Conservation (phyloP, 2,113 vertebrate genomes). For the Pluvianellus socialis region DNA sequence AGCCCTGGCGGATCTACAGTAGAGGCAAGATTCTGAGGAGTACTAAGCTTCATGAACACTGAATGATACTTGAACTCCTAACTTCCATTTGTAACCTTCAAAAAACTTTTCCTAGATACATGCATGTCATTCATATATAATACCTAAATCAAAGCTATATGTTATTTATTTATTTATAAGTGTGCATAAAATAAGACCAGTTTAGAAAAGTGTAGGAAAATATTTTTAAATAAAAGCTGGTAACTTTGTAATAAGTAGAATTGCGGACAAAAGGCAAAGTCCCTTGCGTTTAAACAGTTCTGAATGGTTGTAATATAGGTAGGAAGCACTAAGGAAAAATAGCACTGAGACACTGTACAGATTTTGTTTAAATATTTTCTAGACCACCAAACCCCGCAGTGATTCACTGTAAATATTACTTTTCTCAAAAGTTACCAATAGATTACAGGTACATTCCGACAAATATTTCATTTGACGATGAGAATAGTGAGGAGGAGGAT, state of each 20-base stretch:
- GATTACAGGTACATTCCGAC: background rate
- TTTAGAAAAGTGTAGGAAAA: background rate
- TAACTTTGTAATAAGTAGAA: background rate
- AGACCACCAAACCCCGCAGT: background rate
- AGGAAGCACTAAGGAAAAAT: background rate
- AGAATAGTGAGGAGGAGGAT: background rate
- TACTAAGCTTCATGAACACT: background rate
- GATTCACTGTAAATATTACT: background rate
- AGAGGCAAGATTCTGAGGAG: background rate
- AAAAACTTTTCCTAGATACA: background rate
- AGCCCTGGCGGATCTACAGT: background rate
- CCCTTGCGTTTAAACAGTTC: background rate
- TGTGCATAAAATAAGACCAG: background rate
- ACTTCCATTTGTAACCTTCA: background rate
- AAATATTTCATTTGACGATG: background rate
- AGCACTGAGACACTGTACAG: background rate
- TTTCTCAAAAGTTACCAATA: background rate
- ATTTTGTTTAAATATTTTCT: background rate
- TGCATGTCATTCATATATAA: background rate
- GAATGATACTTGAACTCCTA: background rate
- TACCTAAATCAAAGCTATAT: background rate
- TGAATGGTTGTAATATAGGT: background rate
- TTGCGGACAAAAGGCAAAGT: background rate
- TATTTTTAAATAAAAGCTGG: background rate
- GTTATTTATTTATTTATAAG: background rate